Percentiles rank a stretch among this genome's conserved stretches.
Conservation (phyloP, 2,113 vertebrate species). For the Oenanthe melanoleuca region DNA sequence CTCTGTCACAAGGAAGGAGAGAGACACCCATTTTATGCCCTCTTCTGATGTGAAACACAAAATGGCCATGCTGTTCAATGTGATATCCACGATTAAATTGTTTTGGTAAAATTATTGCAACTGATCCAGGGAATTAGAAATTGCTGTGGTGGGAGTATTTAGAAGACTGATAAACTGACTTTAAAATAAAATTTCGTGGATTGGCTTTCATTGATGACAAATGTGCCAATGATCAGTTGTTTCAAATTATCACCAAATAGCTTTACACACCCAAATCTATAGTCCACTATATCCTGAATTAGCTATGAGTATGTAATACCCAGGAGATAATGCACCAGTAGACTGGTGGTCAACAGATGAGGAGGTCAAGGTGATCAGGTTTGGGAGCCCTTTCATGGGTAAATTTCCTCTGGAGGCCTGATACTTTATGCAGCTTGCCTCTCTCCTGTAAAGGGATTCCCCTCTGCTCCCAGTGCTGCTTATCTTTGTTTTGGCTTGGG, state of each 20-base stretch:
- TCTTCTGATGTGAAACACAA: background rate
- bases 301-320: background rate
- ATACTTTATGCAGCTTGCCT: background rate
- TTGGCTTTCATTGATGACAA: background rate
- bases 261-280: background rate
- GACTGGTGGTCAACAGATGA: accelerated
- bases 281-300: background rate
- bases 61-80: accelerated
- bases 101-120: background rate
- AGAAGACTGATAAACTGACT: background rate
- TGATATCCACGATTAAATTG: accelerated
- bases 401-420: background rate
- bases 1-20: background rate
- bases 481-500: background rate
- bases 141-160: background rate
- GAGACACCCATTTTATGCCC: background rate
- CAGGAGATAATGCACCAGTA: background rate
- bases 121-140: background rate
- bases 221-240: background rate
- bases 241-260: background rate
- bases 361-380: background rate
- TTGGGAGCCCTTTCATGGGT: background rate
- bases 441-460: background rate
- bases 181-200: background rate
- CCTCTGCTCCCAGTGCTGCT: background rate